phyloP scores from a whole-genome alignment of 2,113 vertebrate genomes.

The Coracopsis vasa region DNA sequence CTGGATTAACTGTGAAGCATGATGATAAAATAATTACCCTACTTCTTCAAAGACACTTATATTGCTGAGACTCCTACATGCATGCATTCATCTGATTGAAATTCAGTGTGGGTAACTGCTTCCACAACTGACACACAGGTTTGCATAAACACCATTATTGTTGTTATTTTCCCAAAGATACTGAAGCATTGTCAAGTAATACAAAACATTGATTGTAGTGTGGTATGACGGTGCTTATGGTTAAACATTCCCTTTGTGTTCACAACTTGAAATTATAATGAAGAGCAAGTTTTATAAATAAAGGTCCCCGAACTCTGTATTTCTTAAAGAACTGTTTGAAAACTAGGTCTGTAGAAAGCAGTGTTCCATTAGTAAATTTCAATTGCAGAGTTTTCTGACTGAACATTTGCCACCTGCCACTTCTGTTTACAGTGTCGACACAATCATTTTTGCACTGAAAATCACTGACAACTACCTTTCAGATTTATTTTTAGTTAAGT shows the following conservation, averaged over 20 bases:
- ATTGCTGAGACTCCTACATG: neutral
- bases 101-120: neutral
- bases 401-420: constrained; percentile 8
- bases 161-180: neutral
- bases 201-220: neutral
- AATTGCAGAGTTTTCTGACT: neutral
- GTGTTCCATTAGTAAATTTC: neutral
- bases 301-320: neutral
- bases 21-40: neutral
- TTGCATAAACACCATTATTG: neutral
- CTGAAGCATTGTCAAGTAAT: neutral
- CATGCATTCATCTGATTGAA: neutral
- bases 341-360: neutral
- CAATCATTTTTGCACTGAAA: neutral
- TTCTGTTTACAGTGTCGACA: neutral
- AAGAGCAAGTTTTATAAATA: neutral
- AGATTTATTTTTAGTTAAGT: constrained; percentile 5
- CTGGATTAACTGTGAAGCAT: neutral
- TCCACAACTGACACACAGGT: neutral
- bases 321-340: neutral
- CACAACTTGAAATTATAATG: neutral
- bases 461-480: constrained; percentile 9
- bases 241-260: constrained; percentile 35
- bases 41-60: neutral
- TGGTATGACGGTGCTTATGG: neutral